Evolutionary conservation across 2,888 invertebrate species (phyloP), one percentile per base, ranked within the genome.

Genomic region (Tetropium fuscum): DNA sequence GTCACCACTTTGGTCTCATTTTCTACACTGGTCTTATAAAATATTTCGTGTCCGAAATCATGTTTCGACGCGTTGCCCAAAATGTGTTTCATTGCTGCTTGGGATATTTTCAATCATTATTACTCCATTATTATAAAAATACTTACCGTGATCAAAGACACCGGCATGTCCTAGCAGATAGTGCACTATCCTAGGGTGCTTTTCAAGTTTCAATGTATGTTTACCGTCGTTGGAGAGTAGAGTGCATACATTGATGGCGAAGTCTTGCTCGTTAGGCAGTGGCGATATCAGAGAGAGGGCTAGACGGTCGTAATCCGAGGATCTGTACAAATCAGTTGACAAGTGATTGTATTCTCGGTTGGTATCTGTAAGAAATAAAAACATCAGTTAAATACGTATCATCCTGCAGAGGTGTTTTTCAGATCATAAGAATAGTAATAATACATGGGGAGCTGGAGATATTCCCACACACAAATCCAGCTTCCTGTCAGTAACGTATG

Each of bases 201-300:
- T 91, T 58, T 90, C 90, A 60, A 99, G 83, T 51, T 94, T 91
- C 53, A 99, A 83, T 0, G 94, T 89, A 75, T 95, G 94, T 60
- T 93, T 92, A 63, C 94, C 94, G 76, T 98, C 98, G 70, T 96
- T 97, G 3, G 97, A 96, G 70, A 99, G 86, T 58, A 99, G 86
- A 0, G 96, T 97, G 81, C 97, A 97, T 1, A 98, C 95, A 81
- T 98, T 98, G 74, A 99, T 91, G 18, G 97, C 97, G 81, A 98
- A 97, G 83, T 98, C 98, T 80, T 98, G 96, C 81, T 99, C 98
- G 81, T 99, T 99, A 3, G 98, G 98, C 79, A 99, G 86, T 1
- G 98, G 97, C n/a, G 95, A 95, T 49, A 96, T 84, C 30, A 99
- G 85, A 0, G 98, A 96, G 51, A 97, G 84, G n/a, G 94, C 89